Conservation (phyloP, 2,797 vertebrate species). For the Rhinatrema bivittatum region DNA sequence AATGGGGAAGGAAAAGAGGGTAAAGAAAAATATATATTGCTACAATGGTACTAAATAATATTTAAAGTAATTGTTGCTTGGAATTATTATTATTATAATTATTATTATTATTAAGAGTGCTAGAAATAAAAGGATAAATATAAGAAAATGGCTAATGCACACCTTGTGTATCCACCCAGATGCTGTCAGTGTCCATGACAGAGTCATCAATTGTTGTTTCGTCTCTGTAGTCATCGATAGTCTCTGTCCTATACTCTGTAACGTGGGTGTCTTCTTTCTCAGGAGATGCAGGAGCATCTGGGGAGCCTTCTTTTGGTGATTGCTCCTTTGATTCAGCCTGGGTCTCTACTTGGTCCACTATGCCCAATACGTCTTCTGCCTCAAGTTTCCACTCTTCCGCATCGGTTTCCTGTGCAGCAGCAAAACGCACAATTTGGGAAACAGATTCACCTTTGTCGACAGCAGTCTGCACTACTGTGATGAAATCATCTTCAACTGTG, state of each 20-base stretch:
- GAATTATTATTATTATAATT: constrained; percentile 18
- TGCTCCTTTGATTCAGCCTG: constrained; percentile 59
- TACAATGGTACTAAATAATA: constrained; percentile 18
- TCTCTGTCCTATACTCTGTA: constrained; percentile 79
- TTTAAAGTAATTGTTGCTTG: constrained; percentile 9
- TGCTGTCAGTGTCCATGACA: constrained; percentile 91
- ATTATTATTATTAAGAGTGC: no score
- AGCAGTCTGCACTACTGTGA: constrained; percentile 90
- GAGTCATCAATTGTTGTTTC: constrained; percentile 98
- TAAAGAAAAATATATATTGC: constrained; percentile 14
- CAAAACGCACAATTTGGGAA: constrained; percentile 88
- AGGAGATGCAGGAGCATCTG: constrained; percentile 61
- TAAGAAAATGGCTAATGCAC: constrained; percentile 52
- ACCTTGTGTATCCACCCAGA: constrained; percentile 98
- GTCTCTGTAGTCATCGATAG: constrained; percentile 79
- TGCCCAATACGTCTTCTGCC: constrained; percentile 52
- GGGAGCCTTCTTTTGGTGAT: constrained; percentile 56
- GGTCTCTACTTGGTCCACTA: constrained; percentile 36
- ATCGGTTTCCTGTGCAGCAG: constrained; percentile 64
- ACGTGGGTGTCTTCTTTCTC: constrained; percentile 64
- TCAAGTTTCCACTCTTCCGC: constrained; percentile 47
- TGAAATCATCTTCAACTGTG: constrained; percentile 95
- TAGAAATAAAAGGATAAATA: no score
- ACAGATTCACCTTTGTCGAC: constrained; percentile 84
- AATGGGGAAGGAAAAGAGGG: constrained; percentile 24